Conservation (phyloP, 2,888 invertebrate species). For the Drosophila neonasuta region DNA sequence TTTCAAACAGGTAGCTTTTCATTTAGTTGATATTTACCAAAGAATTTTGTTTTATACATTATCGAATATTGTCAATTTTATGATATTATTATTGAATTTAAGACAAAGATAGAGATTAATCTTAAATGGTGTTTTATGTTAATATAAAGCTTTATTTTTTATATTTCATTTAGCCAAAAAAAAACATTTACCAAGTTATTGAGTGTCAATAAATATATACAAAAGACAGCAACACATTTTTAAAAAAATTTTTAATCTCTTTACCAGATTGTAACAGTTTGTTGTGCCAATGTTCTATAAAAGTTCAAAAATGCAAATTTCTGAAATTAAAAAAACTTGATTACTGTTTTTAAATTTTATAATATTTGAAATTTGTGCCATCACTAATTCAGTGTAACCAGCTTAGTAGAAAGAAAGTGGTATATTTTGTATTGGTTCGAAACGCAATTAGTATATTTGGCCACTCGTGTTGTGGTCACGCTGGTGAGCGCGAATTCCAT, state of each 20-base stretch:
- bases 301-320: neutral
- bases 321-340: neutral
- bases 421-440: neutral
- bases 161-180: slow-evolving; percentile 51
- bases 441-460: neutral
- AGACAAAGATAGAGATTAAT: slow-evolving; percentile 32
- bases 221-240: slow-evolving; percentile 46
- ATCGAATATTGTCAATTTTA: slow-evolving; percentile 38
- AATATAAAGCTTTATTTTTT: slow-evolving; percentile 67
- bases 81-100: slow-evolving; percentile 50
- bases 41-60: slow-evolving; percentile 53
- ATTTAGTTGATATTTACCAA: slow-evolving; percentile 60
- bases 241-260: neutral
- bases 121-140: slow-evolving; percentile 57
- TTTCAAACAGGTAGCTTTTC: slow-evolving; percentile 55
- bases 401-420: neutral
- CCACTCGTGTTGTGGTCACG: neutral
- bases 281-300: too few species aligned
- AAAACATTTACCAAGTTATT: slow-evolving; percentile 35
- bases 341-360: neutral
- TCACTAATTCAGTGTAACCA: neutral
- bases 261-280: too few species aligned
- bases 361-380: neutral
- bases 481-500: slow-evolving; percentile 46
- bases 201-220: slow-evolving; percentile 64